Conservation (phyloP, 2,113 vertebrate species). For the Esox niger region DNA sequence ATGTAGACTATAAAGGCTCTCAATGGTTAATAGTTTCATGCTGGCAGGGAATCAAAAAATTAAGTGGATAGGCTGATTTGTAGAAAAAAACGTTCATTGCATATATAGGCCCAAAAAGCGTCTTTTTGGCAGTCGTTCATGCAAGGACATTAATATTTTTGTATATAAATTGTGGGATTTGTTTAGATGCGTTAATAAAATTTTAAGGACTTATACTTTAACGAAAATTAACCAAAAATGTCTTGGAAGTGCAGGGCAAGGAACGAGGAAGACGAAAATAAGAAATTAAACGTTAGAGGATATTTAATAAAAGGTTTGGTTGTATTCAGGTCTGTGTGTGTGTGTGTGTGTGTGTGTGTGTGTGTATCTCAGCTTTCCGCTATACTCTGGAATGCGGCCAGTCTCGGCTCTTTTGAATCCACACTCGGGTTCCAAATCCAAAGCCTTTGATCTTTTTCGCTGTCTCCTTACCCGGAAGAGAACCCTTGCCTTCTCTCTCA, state of each 20-base stretch:
- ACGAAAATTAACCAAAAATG: constrained; percentile 23
- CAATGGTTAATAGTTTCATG: not conserved
- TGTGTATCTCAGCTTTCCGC: constrained; percentile 69
- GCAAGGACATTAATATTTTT: not conserved
- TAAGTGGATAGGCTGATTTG: constrained; percentile 25
- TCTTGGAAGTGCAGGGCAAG: constrained; percentile 19
- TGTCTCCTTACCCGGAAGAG: constrained; percentile 97
- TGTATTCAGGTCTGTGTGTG: constrained; percentile 9
- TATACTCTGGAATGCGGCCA: constrained; percentile 84
- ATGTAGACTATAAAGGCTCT: not conserved
- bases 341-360: constrained; percentile 29
- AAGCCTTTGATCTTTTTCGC: constrained; percentile 92
- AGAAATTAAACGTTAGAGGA: not conserved
- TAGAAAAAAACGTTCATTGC: constrained; percentile 39
- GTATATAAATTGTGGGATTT: not conserved
- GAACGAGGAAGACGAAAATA: constrained; percentile 17
- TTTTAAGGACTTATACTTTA: not conserved
- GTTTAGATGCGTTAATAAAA: not conserved
- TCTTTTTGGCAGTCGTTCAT: not conserved
- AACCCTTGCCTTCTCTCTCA: constrained; percentile 84
- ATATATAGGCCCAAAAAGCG: constrained; percentile 47
- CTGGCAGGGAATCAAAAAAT: not conserved
- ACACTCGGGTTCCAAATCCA: constrained; percentile 87
- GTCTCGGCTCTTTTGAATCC: constrained; percentile 80
- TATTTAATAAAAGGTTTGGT: constrained; percentile 52